These are phyloP conservation scores for Pluvianellus socialis DNA, from an alignment of 2,113 vertebrate species.

Conservation along the genomic window DNA sequence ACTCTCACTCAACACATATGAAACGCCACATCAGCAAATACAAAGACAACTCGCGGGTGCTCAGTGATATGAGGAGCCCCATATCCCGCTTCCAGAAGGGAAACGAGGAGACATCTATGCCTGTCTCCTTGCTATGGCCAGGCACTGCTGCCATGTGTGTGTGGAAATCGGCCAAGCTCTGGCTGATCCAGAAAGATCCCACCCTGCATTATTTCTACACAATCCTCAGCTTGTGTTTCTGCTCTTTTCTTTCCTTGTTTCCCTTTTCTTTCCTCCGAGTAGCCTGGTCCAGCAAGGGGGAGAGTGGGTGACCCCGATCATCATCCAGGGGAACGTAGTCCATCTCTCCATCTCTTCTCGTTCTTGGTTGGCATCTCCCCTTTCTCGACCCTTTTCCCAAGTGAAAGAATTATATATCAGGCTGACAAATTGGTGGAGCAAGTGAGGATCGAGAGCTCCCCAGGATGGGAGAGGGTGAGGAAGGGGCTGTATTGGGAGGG, in stretches of 20 bases:
- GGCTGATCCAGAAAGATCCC: neutral
- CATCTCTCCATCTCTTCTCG: neutral
- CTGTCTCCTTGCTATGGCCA: neutral
- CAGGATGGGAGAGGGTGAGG: neutral
- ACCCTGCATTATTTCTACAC: neutral
- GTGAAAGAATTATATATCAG: neutral
- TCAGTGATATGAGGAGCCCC: neutral
- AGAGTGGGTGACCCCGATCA: rapidly evolving
- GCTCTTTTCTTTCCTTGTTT: neutral
- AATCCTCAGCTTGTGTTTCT: neutral
- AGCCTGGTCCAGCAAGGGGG: neutral
- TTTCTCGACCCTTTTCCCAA: neutral
- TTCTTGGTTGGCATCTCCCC: neutral
- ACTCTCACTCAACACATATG: rapidly evolving
- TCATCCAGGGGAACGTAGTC: neutral
- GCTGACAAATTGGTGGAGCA: neutral
- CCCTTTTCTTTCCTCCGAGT: neutral
- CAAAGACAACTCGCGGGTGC: rapidly evolving
- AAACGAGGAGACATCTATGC: neutral
- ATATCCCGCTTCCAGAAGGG: neutral
- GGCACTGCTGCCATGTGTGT: neutral
- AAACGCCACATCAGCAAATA: neutral
- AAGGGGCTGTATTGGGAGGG: neutral
- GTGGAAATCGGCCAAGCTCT: neutral
- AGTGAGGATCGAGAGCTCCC: neutral